Conservation (phyloP, 2,888 invertebrate genomes). For the Temnothorax ravouxi region DNA sequence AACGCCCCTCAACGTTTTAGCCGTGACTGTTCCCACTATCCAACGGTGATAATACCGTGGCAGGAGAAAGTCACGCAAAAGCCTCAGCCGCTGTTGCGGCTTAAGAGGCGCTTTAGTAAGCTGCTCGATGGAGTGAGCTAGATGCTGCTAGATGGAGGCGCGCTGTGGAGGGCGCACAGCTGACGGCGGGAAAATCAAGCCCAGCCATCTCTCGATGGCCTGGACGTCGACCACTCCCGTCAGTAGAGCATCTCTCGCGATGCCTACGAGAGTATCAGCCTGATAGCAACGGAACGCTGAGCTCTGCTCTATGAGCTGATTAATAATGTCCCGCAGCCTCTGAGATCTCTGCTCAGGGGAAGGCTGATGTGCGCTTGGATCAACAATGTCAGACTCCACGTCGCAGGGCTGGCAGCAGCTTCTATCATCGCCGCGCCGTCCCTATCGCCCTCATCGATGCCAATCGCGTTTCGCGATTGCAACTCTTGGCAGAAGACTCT, state of each 20-base stretch:
- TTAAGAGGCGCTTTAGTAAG: slow-evolving; percentile 2
- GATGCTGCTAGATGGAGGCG: no score
- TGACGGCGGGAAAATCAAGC: neutral
- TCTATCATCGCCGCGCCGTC: neutral
- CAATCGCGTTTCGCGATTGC: neutral
- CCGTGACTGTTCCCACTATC: neutral
- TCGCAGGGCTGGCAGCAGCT: neutral
- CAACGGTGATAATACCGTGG: slow-evolving; percentile 6
- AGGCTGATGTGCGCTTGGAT: neutral
- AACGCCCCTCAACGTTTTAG: no score
- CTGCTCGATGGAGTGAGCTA: neutral
- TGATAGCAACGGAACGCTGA: neutral
- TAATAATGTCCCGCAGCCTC: neutral
- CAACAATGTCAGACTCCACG: neutral
- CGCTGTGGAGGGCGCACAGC: neutral
- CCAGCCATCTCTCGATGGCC: neutral
- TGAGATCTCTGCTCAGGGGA: neutral
- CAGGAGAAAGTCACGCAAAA: neutral
- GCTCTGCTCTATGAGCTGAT: neutral
- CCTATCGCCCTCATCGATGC: neutral
- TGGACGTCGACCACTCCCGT: neutral
- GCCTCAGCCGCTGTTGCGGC: slow-evolving; percentile 20
- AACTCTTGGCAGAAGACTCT: neutral
- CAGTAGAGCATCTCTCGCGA: neutral
- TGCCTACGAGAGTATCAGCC: neutral